These are phyloP conservation scores for Quiscalus mexicanus DNA, from an alignment of 2,113 vertebrate genomes.

Conservation along the genomic window DNA sequence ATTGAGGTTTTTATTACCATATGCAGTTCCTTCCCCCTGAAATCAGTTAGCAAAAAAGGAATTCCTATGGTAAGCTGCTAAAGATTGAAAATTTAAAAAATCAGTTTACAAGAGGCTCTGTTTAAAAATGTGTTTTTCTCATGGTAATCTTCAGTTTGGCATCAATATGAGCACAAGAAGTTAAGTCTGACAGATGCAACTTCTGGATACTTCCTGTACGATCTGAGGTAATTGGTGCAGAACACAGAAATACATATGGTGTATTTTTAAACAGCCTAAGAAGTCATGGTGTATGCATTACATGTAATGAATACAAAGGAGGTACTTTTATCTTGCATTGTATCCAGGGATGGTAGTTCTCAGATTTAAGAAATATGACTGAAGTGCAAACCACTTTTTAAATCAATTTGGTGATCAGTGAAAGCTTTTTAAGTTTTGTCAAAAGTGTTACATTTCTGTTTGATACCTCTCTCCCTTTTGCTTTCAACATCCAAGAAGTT, in stretches of 20 bases:
- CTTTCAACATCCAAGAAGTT: background rate
- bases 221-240: background rate
- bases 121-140: background rate
- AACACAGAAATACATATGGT: background rate
- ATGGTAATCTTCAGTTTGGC: background rate
- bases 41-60: background rate
- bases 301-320: background rate
- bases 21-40: background rate
- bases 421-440: background rate
- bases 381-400: background rate
- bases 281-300: background rate
- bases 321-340: background rate
- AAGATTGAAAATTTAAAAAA: background rate
- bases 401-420: background rate
- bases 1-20: background rate
- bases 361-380: background rate
- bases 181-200: background rate
- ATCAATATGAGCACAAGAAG: background rate
- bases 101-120: background rate
- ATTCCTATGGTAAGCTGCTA: background rate
- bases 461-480: background rate
- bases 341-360: background rate
- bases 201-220: background rate
- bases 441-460: background rate
- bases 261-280: background rate